Evolutionary conservation across 2,888 invertebrate species (phyloP), one percentile per base, ranked within the genome.

Genomic region (Pemphredon lugubris): DNA sequence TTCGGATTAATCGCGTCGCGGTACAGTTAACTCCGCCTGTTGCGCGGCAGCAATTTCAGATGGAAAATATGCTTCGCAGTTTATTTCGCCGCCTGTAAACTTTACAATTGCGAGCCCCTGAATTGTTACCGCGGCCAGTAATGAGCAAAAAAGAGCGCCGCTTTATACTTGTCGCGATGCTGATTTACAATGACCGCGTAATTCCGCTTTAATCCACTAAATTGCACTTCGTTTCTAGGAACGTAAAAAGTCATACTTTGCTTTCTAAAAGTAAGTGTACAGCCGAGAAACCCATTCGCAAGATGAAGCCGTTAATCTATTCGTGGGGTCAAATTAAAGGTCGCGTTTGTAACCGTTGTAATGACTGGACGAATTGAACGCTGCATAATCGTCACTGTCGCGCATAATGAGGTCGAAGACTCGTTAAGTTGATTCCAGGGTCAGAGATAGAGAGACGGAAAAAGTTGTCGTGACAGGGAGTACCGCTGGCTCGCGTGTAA

Each of bases 271-370:
- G 55, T n/a, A n/a, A n/a, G 51, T 44, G 44, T 40, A 59, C 40
- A 60, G 32, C 14, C 64, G n/a, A n/a, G n/a, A n/a, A n/a, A n/a
- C n/a, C n/a, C n/a, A n/a, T n/a, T n/a, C n/a, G n/a, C n/a, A 51
- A 50, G 70, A 78, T 78, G 76, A 70, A 78, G 78, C 70, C 77
- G 78, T 78, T 76, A 78, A 73, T 78, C 73, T 73, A 63, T 65
- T 64, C 51, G 68, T 44, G 61, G 61, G 78, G 78, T 78, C 66
- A 76, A 78, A 76, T 76, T 70, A 67, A 78, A 78, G 75, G 73
- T 73, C 73, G 60, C 73, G 67, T 78, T n/a, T 77, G 77, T 77
- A 77, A 77, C 68, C 68, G 74, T 72, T 70, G 75, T 75, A 78
- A 78, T 78, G 78, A 78, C 78, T 75, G 67, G 67, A 66, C 75